phyloP scores from a whole-genome alignment of 2,888 invertebrate genomes.

The Eupithecia vulgata region DNA sequence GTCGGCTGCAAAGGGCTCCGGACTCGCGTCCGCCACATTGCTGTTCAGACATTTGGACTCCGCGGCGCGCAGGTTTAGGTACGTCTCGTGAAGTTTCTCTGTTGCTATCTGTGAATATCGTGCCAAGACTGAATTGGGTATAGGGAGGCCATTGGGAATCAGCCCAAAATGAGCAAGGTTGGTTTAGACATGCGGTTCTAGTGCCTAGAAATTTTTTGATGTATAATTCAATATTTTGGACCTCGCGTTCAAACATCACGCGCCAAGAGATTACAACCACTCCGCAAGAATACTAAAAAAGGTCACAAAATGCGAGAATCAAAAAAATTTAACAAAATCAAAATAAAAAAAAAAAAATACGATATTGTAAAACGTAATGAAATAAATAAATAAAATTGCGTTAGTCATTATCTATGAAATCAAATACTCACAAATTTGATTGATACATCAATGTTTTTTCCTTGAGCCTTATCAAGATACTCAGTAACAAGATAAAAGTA shows the following conservation, averaged over 20 bases:
- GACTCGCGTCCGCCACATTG: slow-evolving; percentile 83
- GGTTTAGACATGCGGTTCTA: no score
- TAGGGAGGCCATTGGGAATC: not conserved
- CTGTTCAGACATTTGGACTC: slow-evolving; percentile 85
- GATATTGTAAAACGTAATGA: no score
- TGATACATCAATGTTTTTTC: slow-evolving; percentile 4
- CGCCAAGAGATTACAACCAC: no score
- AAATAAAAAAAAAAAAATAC: no score
- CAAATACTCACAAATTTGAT: not conserved
- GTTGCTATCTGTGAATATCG: slow-evolving; percentile 86
- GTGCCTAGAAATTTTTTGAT: no score
- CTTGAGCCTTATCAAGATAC: slow-evolving; percentile 12
- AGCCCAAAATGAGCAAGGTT: no score
- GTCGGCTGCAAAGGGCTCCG: slow-evolving; percentile 92
- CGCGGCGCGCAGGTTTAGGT: slow-evolving; percentile 88
- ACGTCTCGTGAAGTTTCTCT: slow-evolving; percentile 92
- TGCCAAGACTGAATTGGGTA: not conserved
- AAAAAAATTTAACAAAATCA: no score
- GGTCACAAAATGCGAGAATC: no score
- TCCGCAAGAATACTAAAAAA: no score
- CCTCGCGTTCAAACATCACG: no score
- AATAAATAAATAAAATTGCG: no score
- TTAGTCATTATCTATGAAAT: not conserved
- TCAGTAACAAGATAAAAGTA: slow-evolving; percentile 12
- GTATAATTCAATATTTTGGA: no score